Evolutionary conservation across 1,140 invertebrate species (phyloP), one percentile per base, ranked within the genome.

Genomic region (Carcinoscorpius rotundicauda): DNA sequence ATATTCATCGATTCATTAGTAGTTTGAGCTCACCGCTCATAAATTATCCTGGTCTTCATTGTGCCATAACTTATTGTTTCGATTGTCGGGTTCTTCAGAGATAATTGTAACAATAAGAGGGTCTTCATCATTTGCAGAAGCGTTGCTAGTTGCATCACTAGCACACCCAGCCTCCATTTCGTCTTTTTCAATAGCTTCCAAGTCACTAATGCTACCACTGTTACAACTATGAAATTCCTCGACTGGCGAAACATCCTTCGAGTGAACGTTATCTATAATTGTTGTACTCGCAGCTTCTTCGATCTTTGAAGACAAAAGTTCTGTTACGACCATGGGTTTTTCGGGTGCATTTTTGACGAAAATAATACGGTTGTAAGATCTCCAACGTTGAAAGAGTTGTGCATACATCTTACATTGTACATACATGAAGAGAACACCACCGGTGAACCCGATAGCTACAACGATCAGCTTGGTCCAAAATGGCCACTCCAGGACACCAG

Each of bases 361-460:
- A 66, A 96, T 87, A 69, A 95, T 89, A 75, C 91, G 86, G 78
- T 97, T 97, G 78, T 90, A 91, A 67, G 91, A 88, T 73, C 89
- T 84, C 93, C 93, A 97, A 73, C 91, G 83, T 73, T 87, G 84
- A 77, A 91, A 94, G 55, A 96, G 81, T 76, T 91, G 86, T 73
- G 93, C 81, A 78, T 97, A 97, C 79, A 93, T 88, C 75, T 91
- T 90, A 76, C 92, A 94, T 78, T 97, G 93, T 68, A 96, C 93
- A 74, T 95, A 96, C 90, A 97, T 95, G 76, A 96, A 97, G 56
- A 96, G 91, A 62, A 93, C 83, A 51, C 92, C 92, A 49, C 93
- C 93, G 10, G 91, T 93, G 73, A 95, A 92, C 57, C 93, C 93
- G 63, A 97, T 93, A 51, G 91, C 91, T 11, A 97, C 91, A 53